Evolutionary conservation across 2,797 vertebrate species (phyloP).

Genomic region (Acanthurus lineatus): DNA sequence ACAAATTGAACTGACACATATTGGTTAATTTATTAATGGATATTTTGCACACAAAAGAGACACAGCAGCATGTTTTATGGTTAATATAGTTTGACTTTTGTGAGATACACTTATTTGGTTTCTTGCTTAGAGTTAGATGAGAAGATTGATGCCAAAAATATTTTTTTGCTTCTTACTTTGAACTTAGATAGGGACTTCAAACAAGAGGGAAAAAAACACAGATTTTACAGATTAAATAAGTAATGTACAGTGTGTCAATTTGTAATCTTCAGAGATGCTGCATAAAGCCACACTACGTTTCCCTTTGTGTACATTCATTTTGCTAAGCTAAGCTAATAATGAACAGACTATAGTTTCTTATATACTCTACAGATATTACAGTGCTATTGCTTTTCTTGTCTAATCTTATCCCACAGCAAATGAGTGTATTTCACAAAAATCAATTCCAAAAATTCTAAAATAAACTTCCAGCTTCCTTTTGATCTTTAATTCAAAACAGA

Average conservation of each 20-base stretch:
- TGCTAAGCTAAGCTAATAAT: neutral
- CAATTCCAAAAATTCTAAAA: no score
- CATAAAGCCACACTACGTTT: neutral
- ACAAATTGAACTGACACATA: neutral
- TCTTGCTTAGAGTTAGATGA: neutral
- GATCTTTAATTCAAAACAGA: neutral
- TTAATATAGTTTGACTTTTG: neutral
- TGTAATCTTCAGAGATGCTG: neutral
- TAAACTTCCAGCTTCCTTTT: neutral
- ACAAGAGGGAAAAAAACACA: neutral
- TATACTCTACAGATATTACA: neutral
- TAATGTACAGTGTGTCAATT: neutral
- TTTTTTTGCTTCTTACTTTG: neutral
- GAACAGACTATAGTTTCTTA: neutral
- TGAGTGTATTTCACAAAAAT: neutral
- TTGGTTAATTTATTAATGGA: constrained; percentile 30
- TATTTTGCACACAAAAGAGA: neutral
- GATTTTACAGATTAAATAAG: neutral
- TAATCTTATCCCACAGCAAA: neutral
- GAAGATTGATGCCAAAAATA: neutral
- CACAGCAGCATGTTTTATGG: constrained; percentile 3
- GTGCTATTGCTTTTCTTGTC: neutral
- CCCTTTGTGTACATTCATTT: neutral
- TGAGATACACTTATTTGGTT: neutral
- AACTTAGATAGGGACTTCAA: neutral